Evolutionary conservation across 2,888 invertebrate species (phyloP), one percentile per base, ranked within the genome.

Genomic region (Mystacides longicornis): DNA sequence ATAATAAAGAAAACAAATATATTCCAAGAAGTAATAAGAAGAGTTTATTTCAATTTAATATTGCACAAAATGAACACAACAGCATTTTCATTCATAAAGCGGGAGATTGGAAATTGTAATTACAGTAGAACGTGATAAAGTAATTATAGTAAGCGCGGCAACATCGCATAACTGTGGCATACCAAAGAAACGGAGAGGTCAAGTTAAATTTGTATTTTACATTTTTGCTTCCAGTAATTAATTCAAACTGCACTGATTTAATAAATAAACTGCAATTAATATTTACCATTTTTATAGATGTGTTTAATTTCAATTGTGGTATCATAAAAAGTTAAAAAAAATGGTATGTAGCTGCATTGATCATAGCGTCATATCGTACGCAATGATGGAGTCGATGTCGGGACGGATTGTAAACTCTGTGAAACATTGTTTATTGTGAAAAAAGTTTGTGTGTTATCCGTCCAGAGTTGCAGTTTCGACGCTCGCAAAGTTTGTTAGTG

Each of bases 341-440:
- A 45, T 31, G 19, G 22, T 21, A 1, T 4, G 43, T 7, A 18
- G 48, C 59, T 68, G 62, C 64, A 65, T 73, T 78, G 81, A 79
- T 67, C 73, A 64, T 72, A 78, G 81, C 81, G 79, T 80, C 80
- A 78, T 76, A 74, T 79, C 75, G 78, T 81, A 78, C 79, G 81
- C 80, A 80, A 81, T 57, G 54, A 54, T 81, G 81, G 81, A 80
- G 81, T 77, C 79, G 74, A 77, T 69, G 69, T 72, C 52, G 46
- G 57, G 54, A 47, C 45, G 43, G 52, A 48, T 49, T 57, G 47
- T 48, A 57, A 57, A 54, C 54, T 57, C 51, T 49, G 51, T 21
- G 55, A 57, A 57, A 57, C 51, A 54, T 57, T 57, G 57, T 57
- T 57, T 57, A 55, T 57, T 48, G 52, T 46, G 23, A 54, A 31